Evolutionary conservation across 2,888 invertebrate species (phyloP).

Genomic region (Epirrhoe tristata): DNA sequence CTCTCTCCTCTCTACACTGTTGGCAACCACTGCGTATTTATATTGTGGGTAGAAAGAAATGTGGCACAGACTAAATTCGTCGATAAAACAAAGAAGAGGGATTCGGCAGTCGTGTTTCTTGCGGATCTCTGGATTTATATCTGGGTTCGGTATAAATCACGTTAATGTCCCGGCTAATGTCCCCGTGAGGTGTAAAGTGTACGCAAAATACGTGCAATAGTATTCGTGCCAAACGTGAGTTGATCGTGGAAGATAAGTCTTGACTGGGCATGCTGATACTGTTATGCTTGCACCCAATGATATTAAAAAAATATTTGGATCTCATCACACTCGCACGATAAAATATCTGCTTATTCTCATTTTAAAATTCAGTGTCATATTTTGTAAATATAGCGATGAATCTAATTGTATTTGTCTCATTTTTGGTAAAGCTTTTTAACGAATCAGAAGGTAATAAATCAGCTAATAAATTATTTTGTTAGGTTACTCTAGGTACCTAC

Average conservation of each 20-base stretch:
- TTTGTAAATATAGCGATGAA: too few species aligned
- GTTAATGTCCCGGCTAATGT: constrained; percentile 75
- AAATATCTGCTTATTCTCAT: neutral
- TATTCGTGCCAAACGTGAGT: constrained; percentile 46
- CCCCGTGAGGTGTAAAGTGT: constrained; percentile 64
- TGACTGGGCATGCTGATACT: too few species aligned
- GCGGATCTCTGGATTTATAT: constrained; percentile 68
- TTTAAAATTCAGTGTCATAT: too few species aligned
- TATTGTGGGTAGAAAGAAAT: constrained; percentile 37
- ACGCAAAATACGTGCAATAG: constrained; percentile 53
- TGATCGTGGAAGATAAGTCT: constrained; percentile 14
- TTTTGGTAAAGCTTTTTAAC: too few species aligned
- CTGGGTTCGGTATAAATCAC: constrained; percentile 70
- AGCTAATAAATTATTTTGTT: too few species aligned
- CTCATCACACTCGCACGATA: neutral
- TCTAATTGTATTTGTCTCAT: too few species aligned
- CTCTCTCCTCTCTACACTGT: constrained; percentile 8
- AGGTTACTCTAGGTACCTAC: too few species aligned
- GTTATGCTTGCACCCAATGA: too few species aligned
- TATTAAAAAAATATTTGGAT: too few species aligned
- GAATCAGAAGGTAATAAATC: too few species aligned
- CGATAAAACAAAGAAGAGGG: constrained; percentile 58
- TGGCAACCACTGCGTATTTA: constrained; percentile 29
- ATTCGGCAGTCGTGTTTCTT: constrained; percentile 63
- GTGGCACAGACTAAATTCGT: constrained; percentile 43